Evolutionary conservation across 2,888 invertebrate species (phyloP).

Genomic region (Pocota personata): DNA sequence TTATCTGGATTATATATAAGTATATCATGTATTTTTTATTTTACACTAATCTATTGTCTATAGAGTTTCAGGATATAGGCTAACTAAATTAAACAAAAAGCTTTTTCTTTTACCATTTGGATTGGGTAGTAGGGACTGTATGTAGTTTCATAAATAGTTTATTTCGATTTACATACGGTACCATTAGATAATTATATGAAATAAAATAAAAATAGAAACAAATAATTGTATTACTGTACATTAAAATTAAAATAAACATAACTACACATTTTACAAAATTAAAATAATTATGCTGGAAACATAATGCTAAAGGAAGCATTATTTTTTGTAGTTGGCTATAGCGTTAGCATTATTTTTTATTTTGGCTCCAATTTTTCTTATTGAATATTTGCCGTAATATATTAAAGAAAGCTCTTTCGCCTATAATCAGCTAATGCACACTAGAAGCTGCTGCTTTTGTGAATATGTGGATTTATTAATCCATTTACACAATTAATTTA

Average conservation of each 20-base stretch:
- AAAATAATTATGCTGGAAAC: background rate
- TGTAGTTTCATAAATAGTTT: background rate
- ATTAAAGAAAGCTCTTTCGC: background rate
- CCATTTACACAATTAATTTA: background rate
- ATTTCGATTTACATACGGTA: background rate
- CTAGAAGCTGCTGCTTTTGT: background rate
- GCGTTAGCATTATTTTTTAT: background rate
- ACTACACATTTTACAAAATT: background rate
- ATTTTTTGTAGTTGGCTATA: background rate
- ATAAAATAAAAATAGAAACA: background rate
- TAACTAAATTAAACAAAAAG: background rate
- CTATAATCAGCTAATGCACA: background rate
- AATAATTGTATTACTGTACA: background rate
- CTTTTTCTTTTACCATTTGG: background rate
- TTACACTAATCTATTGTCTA: slow-evolving; percentile 27
- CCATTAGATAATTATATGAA: too few relatives aligned
- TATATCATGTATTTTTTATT: background rate
- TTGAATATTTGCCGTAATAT: background rate
- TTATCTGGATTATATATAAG: slow-evolving; percentile 1
- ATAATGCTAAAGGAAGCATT: background rate
- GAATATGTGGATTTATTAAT: background rate
- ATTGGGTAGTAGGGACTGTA: background rate
- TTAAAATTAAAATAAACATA: background rate
- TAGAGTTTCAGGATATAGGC: slow-evolving; percentile 13
- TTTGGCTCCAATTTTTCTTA: background rate